Evolutionary conservation across 1,140 invertebrate genomes (phyloP).

Genomic region (Drosophila bifasciata): DNA sequence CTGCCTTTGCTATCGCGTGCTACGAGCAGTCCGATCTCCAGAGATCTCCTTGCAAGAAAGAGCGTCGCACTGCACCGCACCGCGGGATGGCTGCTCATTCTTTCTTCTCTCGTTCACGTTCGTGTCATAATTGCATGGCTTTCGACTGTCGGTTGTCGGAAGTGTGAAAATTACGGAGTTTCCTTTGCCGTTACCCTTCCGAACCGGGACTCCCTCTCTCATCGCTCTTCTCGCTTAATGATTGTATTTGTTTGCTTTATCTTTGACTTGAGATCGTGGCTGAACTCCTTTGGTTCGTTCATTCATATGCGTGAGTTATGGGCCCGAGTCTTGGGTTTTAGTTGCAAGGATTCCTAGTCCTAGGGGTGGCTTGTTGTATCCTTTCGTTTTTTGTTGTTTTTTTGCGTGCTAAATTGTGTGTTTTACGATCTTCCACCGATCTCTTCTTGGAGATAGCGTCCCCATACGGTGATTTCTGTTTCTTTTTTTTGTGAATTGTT

Average conservation of each 20-base stretch:
- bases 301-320: conserved; percentile 77
- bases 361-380: conserved; percentile 53
- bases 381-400: conserved; percentile 33
- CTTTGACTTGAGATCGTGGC: conserved; percentile 58
- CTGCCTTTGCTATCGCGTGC: conserved; percentile 70
- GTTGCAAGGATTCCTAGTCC: background rate
- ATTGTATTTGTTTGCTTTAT: conserved; percentile 74
- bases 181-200: conserved; percentile 51
- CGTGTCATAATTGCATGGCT: conserved; percentile 78
- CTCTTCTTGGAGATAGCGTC: conserved; percentile 54
- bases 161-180: conserved; percentile 79
- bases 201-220: conserved; percentile 4
- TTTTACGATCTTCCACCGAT: conserved; percentile 55
- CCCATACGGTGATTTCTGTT: conserved; percentile 22
- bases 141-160: conserved; percentile 32
- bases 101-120: conserved; percentile 11
- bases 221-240: conserved; percentile 39
- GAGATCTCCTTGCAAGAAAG: conserved; percentile 37
- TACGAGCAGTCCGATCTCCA: conserved; percentile 46
- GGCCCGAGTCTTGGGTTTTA: conserved; percentile 50
- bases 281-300: conserved; percentile 30
- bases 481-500: conserved; percentile 8
- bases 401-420: conserved; percentile 72
- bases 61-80: conserved; percentile 14
- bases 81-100: conserved; percentile 61